phyloP scores from a whole-genome alignment of 2,888 invertebrate species.

The Pseudococcus longispinus region DNA sequence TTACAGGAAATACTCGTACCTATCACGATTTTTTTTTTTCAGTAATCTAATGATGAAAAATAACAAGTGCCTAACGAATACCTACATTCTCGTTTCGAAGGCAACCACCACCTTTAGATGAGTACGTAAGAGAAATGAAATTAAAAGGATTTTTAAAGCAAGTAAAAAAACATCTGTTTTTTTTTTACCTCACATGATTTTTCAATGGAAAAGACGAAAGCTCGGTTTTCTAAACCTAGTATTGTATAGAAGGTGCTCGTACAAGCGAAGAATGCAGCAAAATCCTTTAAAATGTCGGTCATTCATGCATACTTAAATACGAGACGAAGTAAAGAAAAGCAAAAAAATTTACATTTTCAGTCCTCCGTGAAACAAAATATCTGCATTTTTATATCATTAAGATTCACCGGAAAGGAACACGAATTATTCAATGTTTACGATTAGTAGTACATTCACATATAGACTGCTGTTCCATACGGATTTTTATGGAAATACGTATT shows the following conservation, averaged over 20 bases:
- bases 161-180: not conserved
- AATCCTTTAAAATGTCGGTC: constrained; percentile 11
- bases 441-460: not conserved
- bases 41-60: no score
- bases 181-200: not conserved
- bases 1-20: no score
- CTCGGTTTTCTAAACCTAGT: not conserved
- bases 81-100: no score
- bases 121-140: not conserved
- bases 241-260: not conserved
- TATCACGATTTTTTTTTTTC: no score
- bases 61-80: no score
- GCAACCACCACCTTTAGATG: no score
- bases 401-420: not conserved
- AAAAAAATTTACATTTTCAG: constrained; percentile 6
- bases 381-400: constrained; percentile 6
- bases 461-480: not conserved
- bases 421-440: not conserved
- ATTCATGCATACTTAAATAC: constrained; percentile 16
- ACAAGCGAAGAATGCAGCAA: not conserved
- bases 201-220: not conserved
- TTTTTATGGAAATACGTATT: not conserved
- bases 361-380: not conserved
- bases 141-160: not conserved
- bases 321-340: not conserved